These are phyloP conservation scores for Dione vanillae DNA, from an alignment of 2,888 invertebrate species.

Conservation along the genomic window DNA sequence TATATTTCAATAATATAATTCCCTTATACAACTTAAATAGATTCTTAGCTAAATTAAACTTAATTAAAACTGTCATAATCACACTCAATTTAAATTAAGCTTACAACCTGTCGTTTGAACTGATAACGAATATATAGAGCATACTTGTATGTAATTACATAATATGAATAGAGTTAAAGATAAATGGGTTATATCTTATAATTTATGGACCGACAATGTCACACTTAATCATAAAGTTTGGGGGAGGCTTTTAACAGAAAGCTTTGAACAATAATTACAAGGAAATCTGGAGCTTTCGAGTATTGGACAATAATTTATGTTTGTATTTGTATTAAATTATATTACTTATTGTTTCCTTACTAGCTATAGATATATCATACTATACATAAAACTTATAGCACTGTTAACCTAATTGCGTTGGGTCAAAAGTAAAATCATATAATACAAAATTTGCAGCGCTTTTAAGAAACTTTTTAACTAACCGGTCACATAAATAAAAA, in stretches of 20 bases:
- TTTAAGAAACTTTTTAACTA: no score
- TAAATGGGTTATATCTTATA: slow-evolving; percentile 42
- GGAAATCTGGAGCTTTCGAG: slow-evolving; percentile 8
- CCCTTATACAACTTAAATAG: neutral
- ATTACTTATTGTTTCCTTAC: no score
- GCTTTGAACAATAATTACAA: slow-evolving; percentile 36
- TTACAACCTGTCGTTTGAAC: slow-evolving; percentile 30
- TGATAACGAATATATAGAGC: slow-evolving; percentile 35
- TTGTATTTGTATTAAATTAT: neutral
- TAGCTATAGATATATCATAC: no score
- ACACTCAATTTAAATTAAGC: slow-evolving; percentile 15
- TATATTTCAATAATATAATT: neutral
- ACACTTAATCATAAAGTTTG: slow-evolving; percentile 44
- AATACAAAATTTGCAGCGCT: no score
- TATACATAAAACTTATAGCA: no score
- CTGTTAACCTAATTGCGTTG: no score
- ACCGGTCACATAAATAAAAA: no score
- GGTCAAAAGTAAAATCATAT: no score
- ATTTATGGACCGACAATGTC: slow-evolving; percentile 40
- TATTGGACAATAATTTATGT: neutral
- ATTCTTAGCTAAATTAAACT: neutral
- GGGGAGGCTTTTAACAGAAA: slow-evolving; percentile 35
- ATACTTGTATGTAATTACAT: slow-evolving; percentile 38
- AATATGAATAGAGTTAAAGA: slow-evolving; percentile 38
- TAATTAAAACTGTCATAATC: slow-evolving; percentile 23